phyloP scores from a whole-genome alignment of 2,888 invertebrate genomes.

The Cataglyphis livida region DNA sequence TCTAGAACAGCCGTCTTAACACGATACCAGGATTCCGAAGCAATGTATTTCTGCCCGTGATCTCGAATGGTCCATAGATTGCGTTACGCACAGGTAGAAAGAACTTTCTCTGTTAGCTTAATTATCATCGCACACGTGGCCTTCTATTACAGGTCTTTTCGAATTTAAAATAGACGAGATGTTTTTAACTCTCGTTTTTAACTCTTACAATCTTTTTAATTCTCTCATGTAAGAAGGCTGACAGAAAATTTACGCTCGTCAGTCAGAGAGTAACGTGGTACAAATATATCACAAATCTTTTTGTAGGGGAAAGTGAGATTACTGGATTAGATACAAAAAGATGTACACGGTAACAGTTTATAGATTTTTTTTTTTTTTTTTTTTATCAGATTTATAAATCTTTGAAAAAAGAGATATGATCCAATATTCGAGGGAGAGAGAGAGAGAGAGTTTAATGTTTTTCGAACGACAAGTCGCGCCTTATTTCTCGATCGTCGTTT shows the following conservation, averaged over 20 bases:
- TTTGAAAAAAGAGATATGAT: background rate
- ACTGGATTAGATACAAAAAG: background rate
- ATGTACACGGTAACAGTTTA: background rate
- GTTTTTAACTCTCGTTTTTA: too few relatives aligned
- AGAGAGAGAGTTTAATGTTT: constrained; percentile 1
- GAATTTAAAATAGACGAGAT: background rate
- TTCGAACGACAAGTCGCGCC: background rate
- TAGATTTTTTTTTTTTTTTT: background rate
- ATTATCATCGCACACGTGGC: constrained; percentile 10
- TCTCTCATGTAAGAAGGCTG: background rate
- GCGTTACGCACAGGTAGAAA: constrained; percentile 22
- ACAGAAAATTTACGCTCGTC: constrained; percentile 11
- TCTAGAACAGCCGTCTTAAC: constrained; percentile 29
- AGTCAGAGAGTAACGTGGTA: background rate
- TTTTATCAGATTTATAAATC: background rate
- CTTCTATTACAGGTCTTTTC: background rate
- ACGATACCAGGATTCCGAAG: constrained; percentile 50
- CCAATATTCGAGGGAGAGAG: background rate
- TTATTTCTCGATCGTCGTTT: background rate
- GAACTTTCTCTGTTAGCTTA: constrained; percentile 16
- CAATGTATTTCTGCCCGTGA: constrained; percentile 7
- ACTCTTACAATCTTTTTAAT: background rate
- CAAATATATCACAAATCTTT: constrained; percentile 14
- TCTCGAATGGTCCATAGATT: constrained; percentile 45
- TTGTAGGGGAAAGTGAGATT: background rate